phyloP scores from a whole-genome alignment of 2,797 vertebrate species.

The Remorina albescens region DNA sequence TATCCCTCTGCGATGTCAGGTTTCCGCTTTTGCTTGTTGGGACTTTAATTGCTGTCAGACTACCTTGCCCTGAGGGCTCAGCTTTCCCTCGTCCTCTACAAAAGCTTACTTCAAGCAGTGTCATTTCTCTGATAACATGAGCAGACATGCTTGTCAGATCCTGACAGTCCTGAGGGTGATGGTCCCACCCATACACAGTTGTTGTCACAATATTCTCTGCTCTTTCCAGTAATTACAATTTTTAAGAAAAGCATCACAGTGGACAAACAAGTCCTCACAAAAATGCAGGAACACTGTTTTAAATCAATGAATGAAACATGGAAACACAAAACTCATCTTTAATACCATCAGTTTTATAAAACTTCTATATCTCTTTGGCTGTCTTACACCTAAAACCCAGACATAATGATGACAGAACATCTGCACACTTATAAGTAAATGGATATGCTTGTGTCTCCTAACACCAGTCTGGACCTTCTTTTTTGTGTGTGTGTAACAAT shows the following conservation, averaged over 20 bases:
- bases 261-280: conserved; percentile 7
- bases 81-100: conserved; percentile 63
- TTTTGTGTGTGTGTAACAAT: conserved; percentile 57
- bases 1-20: conserved; percentile 11
- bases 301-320: background rate
- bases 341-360: background rate
- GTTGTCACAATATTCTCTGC: conserved; percentile 43
- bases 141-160: conserved; percentile 38
- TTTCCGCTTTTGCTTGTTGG: conserved; percentile 35
- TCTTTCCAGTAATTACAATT: conserved; percentile 24
- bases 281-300: background rate
- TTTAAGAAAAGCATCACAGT: background rate
- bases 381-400: background rate
- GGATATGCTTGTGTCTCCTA: conserved; percentile 10
- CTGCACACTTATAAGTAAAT: background rate
- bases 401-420: conserved; percentile 21
- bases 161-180: conserved; percentile 23
- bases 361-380: background rate
- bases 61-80: conserved; percentile 39
- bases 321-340: background rate
- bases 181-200: conserved; percentile 54
- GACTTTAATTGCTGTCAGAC: conserved; percentile 58
- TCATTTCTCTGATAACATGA: conserved; percentile 25
- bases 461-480: conserved; percentile 42
- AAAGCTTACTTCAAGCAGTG: conserved; percentile 44